A percentile compares a stretch with the other conserved stretches of the same genome.
phyloP scores from a whole-genome alignment of 2,797 vertebrate species.

The Loris lydekkerianus region DNA sequence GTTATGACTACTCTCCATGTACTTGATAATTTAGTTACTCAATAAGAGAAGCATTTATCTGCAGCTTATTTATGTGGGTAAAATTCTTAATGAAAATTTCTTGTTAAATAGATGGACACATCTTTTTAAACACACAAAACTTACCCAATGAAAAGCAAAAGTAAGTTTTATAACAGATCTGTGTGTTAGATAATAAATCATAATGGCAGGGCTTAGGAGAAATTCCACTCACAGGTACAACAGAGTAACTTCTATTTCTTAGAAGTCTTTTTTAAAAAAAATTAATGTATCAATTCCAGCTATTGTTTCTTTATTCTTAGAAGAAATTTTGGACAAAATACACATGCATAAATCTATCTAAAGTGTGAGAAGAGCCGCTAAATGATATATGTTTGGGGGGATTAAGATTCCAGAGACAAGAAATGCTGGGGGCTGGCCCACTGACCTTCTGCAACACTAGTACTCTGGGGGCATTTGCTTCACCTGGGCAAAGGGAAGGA shows the following conservation, averaged over 20 bases:
- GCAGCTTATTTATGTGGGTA: not conserved
- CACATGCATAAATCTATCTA: not conserved
- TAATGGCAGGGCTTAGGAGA: conserved; percentile 44
- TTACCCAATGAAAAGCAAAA: conserved; percentile 80
- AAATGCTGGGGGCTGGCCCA: no score
- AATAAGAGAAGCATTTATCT: not conserved
- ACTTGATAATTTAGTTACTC: not conserved
- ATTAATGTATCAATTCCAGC: no score
- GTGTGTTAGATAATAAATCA: conserved; percentile 81
- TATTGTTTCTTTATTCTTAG: no score
- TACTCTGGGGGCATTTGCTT: not conserved
- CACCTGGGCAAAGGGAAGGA: not conserved
- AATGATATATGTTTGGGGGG: not conserved
- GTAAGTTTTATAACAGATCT: conserved; percentile 81
- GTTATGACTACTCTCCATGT: not conserved
- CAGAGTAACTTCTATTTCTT: not conserved
- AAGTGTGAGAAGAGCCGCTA: not conserved
- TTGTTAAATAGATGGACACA: not conserved
- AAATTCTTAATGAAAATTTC: not conserved
- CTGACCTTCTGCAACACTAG: not conserved
- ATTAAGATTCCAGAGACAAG: not conserved
- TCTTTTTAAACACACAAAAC: conserved; percentile 72
- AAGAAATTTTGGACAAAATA: not conserved
- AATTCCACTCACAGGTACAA: not conserved
- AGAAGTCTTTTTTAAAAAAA: no score